Percentiles rank a stretch among this genome's conserved stretches.
These are phyloP conservation scores for Euwallacea similis DNA, from an alignment of 1,140 invertebrate species.

Conservation along the genomic window DNA sequence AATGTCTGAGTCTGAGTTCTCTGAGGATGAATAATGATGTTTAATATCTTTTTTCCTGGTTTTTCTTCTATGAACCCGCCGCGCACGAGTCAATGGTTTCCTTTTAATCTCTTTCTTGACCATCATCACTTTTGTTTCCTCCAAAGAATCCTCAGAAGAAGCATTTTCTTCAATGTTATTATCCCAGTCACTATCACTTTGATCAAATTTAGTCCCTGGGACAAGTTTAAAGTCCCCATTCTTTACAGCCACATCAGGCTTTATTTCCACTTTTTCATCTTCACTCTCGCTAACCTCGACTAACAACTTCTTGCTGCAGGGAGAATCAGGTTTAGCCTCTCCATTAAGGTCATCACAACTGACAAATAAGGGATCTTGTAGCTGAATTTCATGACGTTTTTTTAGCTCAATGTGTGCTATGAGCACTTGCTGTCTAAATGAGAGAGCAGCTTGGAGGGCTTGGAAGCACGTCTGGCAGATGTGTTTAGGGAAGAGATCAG, in stretches of 20 bases:
- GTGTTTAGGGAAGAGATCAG: conserved; percentile 17
- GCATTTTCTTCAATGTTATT: not conserved
- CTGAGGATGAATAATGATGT: too few relatives aligned
- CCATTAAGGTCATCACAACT: conserved; percentile 9
- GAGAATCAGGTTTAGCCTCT: not conserved
- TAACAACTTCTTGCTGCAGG: not conserved
- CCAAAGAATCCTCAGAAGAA: too few relatives aligned
- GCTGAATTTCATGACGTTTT: conserved; percentile 5
- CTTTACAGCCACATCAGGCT: not conserved
- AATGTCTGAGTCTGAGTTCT: too few relatives aligned
- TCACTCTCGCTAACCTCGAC: not conserved
- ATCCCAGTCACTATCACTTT: not conserved
- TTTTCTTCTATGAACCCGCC: too few relatives aligned
- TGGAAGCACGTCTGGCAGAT: conserved; percentile 14
- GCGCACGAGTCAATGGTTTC: too few relatives aligned
- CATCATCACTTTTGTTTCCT: too few relatives aligned
- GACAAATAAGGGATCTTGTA: conserved; percentile 16
- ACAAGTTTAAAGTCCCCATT: not conserved
- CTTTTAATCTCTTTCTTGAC: too few relatives aligned
- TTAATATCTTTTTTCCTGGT: too few relatives aligned
- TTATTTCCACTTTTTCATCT: conserved; percentile 1
- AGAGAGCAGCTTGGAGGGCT: not conserved
- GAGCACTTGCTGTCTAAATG: conserved; percentile 17
- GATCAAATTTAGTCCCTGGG: not conserved
- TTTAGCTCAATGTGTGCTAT: conserved; percentile 13